Evolutionary conservation across 2,888 invertebrate species (phyloP), one percentile per base, ranked within the genome.

Genomic region (Venusia cambrica): DNA sequence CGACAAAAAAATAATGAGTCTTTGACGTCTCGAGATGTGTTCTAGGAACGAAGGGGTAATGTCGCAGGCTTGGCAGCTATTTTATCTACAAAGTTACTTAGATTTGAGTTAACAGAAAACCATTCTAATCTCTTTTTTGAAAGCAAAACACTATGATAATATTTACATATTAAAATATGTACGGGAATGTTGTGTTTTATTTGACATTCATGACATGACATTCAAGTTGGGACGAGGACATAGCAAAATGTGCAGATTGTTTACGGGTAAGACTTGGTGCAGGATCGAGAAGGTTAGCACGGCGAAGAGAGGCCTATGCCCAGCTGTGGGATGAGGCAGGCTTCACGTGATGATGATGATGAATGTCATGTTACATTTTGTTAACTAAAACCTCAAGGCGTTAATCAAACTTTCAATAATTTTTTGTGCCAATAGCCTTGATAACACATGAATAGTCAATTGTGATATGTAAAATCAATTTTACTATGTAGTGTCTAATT

Each of bases 361-460:
- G 8, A 39, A 30, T 40, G 31, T 42, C 35, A 28, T 32, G 35
- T 33, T 40, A 18, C 18, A 31, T 38, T 38, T 17, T 13, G 14
- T 38, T 28, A 29, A 28, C 22, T 21, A 27, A 31, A 43, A 43
- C 39, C 38, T 34, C 35, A 8, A 16, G 20, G 33, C 27, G 38
- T 38, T 37, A 44, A 19, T 27, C 19, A 29, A 29, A 27, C 40
- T 40, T 46, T 50, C 43, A 45, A 50, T 45, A 37, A 39, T 26
- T 45, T 49, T 45, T 47, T 37, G 44, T 30, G 41, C 19, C 24
- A 26, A 14, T 29, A 42, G 24, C 27, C 42, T 38, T 39, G 33
- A 38, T 44, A 46, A 48, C 35, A 44, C 46, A 34, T 37, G 39
- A 48, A 43, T 46, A 46, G 45, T 35, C 43, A 51, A 48, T 29